phyloP scores from a whole-genome alignment of 2,888 invertebrate genomes.

The Leptopilina drosophilae region DNA sequence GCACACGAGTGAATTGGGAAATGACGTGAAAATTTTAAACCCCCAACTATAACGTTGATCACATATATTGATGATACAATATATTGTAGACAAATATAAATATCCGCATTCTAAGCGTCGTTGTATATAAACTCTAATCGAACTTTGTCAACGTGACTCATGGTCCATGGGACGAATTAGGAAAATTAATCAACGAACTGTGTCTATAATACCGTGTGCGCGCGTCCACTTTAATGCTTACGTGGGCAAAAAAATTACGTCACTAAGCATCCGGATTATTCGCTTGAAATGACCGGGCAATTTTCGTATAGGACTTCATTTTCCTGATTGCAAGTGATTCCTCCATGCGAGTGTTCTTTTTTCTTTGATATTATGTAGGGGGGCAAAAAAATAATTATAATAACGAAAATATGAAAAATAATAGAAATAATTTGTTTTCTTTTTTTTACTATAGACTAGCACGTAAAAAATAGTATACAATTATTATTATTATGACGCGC shows the following conservation, averaged over 20 bases:
- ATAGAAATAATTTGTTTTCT: too few relatives aligned
- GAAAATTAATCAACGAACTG: slow-evolving; percentile 60
- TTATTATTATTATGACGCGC: too few relatives aligned
- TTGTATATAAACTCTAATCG: too few relatives aligned
- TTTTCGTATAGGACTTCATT: slow-evolving; percentile 23
- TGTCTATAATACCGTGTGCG: slow-evolving; percentile 35
- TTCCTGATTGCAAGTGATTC: slow-evolving; percentile 12
- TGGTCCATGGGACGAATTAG: slow-evolving; percentile 57
- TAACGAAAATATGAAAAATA: too few relatives aligned
- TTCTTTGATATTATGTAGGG: neutral
- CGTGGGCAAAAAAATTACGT: neutral
- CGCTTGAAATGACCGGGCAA: slow-evolving; percentile 8
- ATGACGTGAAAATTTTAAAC: slow-evolving; percentile 61
- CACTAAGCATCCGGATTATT: slow-evolving; percentile 10
- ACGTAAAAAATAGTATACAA: too few relatives aligned
- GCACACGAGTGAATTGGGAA: slow-evolving; percentile 58
- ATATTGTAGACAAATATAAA: too few relatives aligned
- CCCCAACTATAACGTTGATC: slow-evolving; percentile 51
- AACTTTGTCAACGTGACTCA: slow-evolving; percentile 50
- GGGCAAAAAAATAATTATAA: too few relatives aligned
- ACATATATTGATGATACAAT: slow-evolving; percentile 36
- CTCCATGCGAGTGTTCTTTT: neutral
- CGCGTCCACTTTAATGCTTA: slow-evolving; percentile 16
- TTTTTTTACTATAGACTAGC: too few relatives aligned
- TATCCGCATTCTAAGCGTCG: too few relatives aligned